Percentiles rank a stretch among this genome's conserved stretches.
Evolutionary conservation across 2,797 vertebrate genomes (phyloP).

Genomic region (Catostomus latipinnis): DNA sequence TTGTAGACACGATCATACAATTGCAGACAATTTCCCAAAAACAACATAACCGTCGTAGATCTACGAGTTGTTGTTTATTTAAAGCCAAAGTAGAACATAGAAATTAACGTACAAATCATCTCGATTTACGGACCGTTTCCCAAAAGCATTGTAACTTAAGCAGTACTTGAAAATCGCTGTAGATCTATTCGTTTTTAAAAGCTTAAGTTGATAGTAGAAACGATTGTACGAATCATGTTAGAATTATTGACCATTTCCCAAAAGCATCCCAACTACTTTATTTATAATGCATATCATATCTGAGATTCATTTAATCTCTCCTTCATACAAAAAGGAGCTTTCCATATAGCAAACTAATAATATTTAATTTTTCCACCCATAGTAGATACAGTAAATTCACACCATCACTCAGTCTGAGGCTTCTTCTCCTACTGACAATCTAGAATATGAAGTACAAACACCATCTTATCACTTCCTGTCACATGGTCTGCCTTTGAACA

Average conservation of each 20-base stretch:
- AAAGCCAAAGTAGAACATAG: too few relatives aligned
- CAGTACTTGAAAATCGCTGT: too few relatives aligned
- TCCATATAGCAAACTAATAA: slow-evolving; percentile 15
- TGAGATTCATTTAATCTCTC: slow-evolving; percentile 5
- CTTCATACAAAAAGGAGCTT: background rate
- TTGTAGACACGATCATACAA: too few relatives aligned
- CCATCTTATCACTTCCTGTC: slow-evolving; percentile 59
- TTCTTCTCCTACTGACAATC: slow-evolving; percentile 7
- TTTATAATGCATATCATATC: background rate
- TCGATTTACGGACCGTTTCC: too few relatives aligned
- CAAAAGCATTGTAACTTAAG: too few relatives aligned
- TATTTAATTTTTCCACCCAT: slow-evolving; percentile 32
- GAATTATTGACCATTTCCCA: background rate
- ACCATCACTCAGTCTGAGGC: slow-evolving; percentile 53
- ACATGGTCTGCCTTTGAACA: slow-evolving; percentile 47
- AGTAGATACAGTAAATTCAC: slow-evolving; percentile 47
- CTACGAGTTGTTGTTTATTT: too few relatives aligned
- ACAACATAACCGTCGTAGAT: too few relatives aligned
- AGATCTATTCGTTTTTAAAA: too few relatives aligned
- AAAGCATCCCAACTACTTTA: background rate
- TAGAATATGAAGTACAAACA: slow-evolving; percentile 59
- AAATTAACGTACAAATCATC: too few relatives aligned
- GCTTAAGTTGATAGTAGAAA: too few relatives aligned
- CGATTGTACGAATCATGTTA: background rate
- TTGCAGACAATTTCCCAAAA: too few relatives aligned